phyloP scores from a whole-genome alignment of 2,888 invertebrate species.

The Drosophila macrospina region DNA sequence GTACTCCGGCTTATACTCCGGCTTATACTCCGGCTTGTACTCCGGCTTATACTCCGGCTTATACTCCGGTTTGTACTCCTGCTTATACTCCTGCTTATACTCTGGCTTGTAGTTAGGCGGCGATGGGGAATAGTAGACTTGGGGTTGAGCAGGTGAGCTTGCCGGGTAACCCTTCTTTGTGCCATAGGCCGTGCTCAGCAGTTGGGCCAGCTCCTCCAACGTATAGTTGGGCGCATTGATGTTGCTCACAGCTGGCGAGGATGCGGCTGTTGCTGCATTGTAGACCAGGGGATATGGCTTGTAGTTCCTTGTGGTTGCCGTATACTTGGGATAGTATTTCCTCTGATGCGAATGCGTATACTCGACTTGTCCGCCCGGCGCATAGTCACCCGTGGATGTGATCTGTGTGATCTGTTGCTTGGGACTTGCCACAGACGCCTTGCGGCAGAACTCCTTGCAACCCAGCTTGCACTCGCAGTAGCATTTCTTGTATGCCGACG shows the following conservation, averaged over 20 bases:
- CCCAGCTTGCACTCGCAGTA: conserved; percentile 81
- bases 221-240: conserved; percentile 70
- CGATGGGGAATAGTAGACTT: conserved; percentile 34
- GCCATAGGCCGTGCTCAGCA: conserved; percentile 65
- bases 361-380: conserved; percentile 68
- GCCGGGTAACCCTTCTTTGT: conserved; percentile 50
- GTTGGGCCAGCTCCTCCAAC: conserved; percentile 65
- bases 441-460: conserved; percentile 82
- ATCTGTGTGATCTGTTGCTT: conserved; percentile 74
- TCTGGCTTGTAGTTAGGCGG: conserved; percentile 3
- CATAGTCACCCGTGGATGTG: conserved; percentile 62
- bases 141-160: conserved; percentile 18
- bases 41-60: not conserved
- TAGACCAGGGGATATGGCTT: conserved; percentile 63
- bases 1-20: conserved; percentile 15
- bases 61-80: conserved; percentile 8
- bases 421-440: conserved; percentile 59
- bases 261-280: conserved; percentile 25
- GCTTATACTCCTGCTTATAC: conserved; percentile 15
- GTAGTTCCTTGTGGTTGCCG: conserved; percentile 26
- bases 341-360: conserved; percentile 73
- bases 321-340: conserved; percentile 63
- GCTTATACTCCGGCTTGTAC: conserved; percentile 8
- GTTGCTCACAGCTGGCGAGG: conserved; percentile 46
- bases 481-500: conserved; percentile 69